Evolutionary conservation across 2,888 invertebrate species (phyloP), one percentile per base, ranked within the genome.

Genomic region (Macropis europaea): DNA sequence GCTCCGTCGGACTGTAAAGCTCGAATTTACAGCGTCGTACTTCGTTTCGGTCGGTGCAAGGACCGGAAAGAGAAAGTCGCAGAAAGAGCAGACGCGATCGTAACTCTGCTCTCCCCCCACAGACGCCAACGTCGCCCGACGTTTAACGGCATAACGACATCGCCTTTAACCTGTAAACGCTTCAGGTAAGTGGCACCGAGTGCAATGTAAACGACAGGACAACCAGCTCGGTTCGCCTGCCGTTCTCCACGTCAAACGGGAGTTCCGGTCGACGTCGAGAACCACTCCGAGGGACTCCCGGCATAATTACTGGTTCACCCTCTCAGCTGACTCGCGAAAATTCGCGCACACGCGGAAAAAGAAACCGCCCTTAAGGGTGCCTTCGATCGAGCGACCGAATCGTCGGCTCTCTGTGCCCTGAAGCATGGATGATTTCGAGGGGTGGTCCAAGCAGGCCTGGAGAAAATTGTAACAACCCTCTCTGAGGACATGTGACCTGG

Each of bases 81-180:
- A 42, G 50, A 66, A 48, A 61, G 48, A 54, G 54, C 64, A 61
- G 59, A 56, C 59, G 42, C 30, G 70, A 32, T 69, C 74, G 75
- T 74, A 75, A 61, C 54, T 74, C 60, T 22, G 22, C 28, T 34
- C 7, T 28, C 13, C 3, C 30, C 24, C 22, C 42, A 38, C 19
- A 4, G 13, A 13, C 22, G 7, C 32, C 45, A 15, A 24, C 34
- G 50, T 19, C 42, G 19, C 11, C 50, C 17, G 68, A 71, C 71
- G 63, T 77, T 75, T 64, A 76, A 78, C 48, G 48, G 54, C 62
- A 36, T 53, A 61, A 75, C 68, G 66, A 72, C 81, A 64, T 72
- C 59, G 67, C 54, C 70, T 67, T 75, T 62, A 67, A 75, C 61
- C 69, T 47, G 62, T 53, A 56, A 80, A 67, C 62, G 69, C 19